Base-by-base conservation (phyloP, 2,797 vertebrate species). In the Cyclura pinguis region DNA sequence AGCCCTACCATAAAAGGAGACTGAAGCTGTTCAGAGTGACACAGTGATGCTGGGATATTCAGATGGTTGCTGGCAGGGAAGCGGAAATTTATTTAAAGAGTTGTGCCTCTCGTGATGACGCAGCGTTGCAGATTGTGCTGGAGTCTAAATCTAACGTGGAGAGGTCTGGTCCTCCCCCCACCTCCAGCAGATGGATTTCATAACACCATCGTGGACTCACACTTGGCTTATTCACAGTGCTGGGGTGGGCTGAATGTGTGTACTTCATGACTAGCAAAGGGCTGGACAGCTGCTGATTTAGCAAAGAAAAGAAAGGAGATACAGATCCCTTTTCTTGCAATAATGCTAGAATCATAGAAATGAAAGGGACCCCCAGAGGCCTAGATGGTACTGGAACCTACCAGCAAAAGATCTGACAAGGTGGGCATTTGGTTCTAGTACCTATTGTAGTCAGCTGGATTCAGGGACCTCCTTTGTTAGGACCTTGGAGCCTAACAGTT, bases 41-140 rank as follows among this genome's bases (percentile, higher is more conserved):
- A 89, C 73, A 92, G 91, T 93, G 93, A 90, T 64, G 80, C 85
- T 93, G 95, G 91, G 94, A 94, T 94, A n/a, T 50, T 96, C 95
- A 96, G 95, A 96, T 95, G 96, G 95, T 93, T 73, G 72, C 92
- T 95, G 80, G 55, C 93, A 92, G 0, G 42, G 74, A 94, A 95
- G 91, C 81, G 88, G 96, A 95, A 96, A 94, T 95, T 93, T 96
- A 95, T 95, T 80, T 88, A 92, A 93, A 93, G 93, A 80, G 94
- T 91, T 91, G 35, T 50, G 24, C 93, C 64, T 89, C 0, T 12
- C 0, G 1, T 91, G 95, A 95, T 89, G 95, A 93, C 80, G 59
- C 59, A 0, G 87, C 0, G 0, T 35, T 93, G 91, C 93, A 67
- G 95, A 93, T 93, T 93, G 84, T 59, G 88, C 88, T 27, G 14